A percentile compares a stretch with the other conserved stretches of the same genome.
These are phyloP conservation scores for Crotalus viridis DNA, from an alignment of 2,113 vertebrate genomes.

Conservation along the genomic window DNA sequence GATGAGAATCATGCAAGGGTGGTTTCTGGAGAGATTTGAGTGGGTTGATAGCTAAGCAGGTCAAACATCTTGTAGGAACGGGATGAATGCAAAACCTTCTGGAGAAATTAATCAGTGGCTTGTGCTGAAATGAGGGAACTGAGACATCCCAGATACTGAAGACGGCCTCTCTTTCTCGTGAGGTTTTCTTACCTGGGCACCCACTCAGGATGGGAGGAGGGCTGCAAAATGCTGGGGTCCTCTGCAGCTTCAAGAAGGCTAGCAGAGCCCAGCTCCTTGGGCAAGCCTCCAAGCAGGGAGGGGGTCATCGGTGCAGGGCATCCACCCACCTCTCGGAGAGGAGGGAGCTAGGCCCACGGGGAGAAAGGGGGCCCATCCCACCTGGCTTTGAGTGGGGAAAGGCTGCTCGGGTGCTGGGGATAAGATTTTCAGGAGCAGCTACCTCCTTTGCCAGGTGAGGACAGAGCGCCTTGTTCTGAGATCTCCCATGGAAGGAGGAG, in stretches of 20 bases:
- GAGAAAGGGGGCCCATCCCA: conserved; percentile 55
- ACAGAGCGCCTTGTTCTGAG: not conserved
- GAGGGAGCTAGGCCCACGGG: not conserved
- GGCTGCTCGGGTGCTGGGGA: conserved; percentile 35
- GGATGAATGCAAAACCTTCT: not conserved
- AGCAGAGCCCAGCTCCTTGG: no score
- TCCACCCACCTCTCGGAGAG: not conserved
- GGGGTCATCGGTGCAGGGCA: not conserved
- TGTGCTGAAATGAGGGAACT: not conserved
- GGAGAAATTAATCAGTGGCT: not conserved
- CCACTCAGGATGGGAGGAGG: not conserved
- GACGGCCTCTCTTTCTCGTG: not conserved
- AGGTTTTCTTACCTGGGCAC: not conserved
- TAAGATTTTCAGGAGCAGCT: conserved; percentile 37
- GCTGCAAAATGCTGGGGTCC: not conserved
- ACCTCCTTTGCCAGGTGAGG: not conserved
- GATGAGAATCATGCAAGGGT: not conserved
- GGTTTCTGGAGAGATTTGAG: not conserved
- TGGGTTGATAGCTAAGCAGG: not conserved
- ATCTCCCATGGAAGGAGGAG: conserved; percentile 36
- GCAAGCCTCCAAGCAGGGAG: not conserved
- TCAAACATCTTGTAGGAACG: not conserved
- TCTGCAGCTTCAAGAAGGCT: not conserved
- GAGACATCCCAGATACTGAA: not conserved
- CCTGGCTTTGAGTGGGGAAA: conserved; percentile 38